Evolutionary conservation across 2,888 invertebrate species (phyloP), one percentile per base, ranked within the genome.

Genomic region (Drosophila hamatofila): DNA sequence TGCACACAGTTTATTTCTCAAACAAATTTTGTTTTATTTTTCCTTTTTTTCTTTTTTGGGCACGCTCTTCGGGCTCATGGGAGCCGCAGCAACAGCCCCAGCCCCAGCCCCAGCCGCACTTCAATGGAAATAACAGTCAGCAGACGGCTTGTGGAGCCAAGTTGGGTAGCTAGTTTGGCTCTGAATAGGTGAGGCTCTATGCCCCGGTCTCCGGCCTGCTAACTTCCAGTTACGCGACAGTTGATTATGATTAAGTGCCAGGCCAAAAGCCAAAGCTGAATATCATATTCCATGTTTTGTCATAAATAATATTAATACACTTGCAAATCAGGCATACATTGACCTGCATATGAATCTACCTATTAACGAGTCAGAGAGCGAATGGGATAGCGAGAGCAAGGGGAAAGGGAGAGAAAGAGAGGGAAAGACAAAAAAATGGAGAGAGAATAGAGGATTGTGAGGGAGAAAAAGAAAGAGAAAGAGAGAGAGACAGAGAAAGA

Each of bases 201-300:
- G 69, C 61, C 52, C 52, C 52, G 52, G 52, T 35, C 74, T 85
- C 52, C 52, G 52, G 52, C 23, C 74, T 85, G 67, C 77, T 75
- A 81, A 62, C 61, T 67, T 79, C 51, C 80, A 88, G 87, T 81
- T 81, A 54, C 71, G 78, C 80, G 80, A 90, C 86, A 86, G 87
- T 81, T 86, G 86, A 90, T 89, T 90, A 89, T 86, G 86, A 86
- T 90, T 89, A 90, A 90, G 89, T 86, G 86, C 54, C 75, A 72
- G 74, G 83, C 77, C 70, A 75, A 72, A 72, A 87, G 88, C 70
- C 67, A 81, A 62, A 63, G 69, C 68, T 59, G 81, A 82, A 85
- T 89, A 78, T 74, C 83, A 80, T 80, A 85, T 88, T 74, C 60
- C 49, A 72, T 80, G 75, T 80, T 82, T 72, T 63, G 88, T 83